phyloP scores from a whole-genome alignment of 1,140 invertebrate species.

The Drosophila neocordata region DNA sequence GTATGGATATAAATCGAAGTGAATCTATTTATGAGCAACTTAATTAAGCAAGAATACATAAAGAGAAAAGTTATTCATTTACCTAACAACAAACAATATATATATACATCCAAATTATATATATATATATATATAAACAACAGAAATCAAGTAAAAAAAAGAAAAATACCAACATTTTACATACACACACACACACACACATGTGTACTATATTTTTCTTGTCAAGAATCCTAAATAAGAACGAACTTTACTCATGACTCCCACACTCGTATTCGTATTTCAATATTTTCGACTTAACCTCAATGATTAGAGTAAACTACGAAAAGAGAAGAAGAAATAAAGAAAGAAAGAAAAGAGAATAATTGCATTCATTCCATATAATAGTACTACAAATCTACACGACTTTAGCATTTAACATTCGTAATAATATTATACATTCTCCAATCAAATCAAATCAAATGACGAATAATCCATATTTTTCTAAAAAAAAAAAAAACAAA shows the following conservation, averaged over 20 bases:
- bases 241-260: slow-evolving; percentile 45
- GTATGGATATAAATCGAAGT: slow-evolving; percentile 27
- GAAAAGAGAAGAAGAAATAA: background rate
- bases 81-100: slow-evolving; percentile 49
- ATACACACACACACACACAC: slow-evolving; percentile 26
- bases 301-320: background rate
- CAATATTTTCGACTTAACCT: slow-evolving; percentile 33
- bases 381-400: slow-evolving; percentile 10
- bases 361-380: slow-evolving; percentile 6
- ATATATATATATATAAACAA: slow-evolving; percentile 36
- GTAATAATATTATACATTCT: slow-evolving; percentile 10
- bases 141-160: slow-evolving; percentile 49
- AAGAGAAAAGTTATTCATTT: slow-evolving; percentile 53
- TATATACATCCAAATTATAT: slow-evolving; percentile 30
- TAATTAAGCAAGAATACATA: slow-evolving; percentile 46
- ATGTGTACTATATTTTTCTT: slow-evolving; percentile 80
- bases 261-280: slow-evolving; percentile 34
- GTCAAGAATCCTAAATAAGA: slow-evolving; percentile 52
- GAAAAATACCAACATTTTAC: slow-evolving; percentile 18
- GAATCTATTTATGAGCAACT: slow-evolving; percentile 71
- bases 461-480: slow-evolving; percentile 67
- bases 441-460: slow-evolving; percentile 37
- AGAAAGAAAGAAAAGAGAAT: background rate
- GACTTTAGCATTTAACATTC: slow-evolving; percentile 6
- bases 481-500: slow-evolving; percentile 37